Percentiles rank a stretch among this genome's conserved stretches.
Conservation (phyloP, 2,797 vertebrate genomes). For the Mastacembelus armatus region DNA sequence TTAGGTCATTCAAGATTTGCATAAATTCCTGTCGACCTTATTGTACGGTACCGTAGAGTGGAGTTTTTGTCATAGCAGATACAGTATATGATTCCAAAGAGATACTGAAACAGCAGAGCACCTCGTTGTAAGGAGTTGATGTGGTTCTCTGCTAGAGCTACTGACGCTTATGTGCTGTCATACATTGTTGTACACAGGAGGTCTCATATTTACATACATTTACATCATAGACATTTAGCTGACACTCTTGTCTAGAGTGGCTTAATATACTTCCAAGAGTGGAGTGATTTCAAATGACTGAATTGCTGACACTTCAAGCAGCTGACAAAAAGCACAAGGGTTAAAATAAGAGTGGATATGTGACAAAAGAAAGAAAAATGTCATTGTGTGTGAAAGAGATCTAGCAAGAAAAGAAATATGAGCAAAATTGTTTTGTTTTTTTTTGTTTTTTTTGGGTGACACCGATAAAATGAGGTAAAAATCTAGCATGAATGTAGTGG, state of each 20-base stretch:
- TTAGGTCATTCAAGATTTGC: slow-evolving; percentile 10
- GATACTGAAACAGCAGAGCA: too few relatives aligned
- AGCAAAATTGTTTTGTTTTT: slow-evolving; percentile 18
- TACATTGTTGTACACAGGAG: slow-evolving; percentile 27
- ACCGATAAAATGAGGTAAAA: slow-evolving; percentile 13
- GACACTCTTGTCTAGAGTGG: slow-evolving; percentile 43
- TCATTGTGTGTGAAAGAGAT: neutral
- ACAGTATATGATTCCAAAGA: too few relatives aligned
- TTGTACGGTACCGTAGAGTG: neutral
- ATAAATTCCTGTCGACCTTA: neutral
- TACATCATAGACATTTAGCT: slow-evolving; percentile 51
- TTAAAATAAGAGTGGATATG: slow-evolving; percentile 17
- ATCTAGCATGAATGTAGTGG: slow-evolving; percentile 23
- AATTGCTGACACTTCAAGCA: slow-evolving; percentile 40
- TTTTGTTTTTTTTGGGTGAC: slow-evolving; percentile 14
- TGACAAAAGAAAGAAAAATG: neutral
- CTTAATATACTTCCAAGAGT: slow-evolving; percentile 10
- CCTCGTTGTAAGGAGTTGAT: slow-evolving; percentile 26
- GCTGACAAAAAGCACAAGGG: slow-evolving; percentile 25
- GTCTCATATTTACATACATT: slow-evolving; percentile 59
- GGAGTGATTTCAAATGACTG: slow-evolving; percentile 20
- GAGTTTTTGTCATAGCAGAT: neutral
- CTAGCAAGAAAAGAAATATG: rapidly evolving
- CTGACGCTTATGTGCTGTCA: slow-evolving; percentile 29
- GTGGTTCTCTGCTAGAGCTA: slow-evolving; percentile 12